phyloP scores from a whole-genome alignment of 2,888 invertebrate genomes.

The Oithona nana region DNA sequence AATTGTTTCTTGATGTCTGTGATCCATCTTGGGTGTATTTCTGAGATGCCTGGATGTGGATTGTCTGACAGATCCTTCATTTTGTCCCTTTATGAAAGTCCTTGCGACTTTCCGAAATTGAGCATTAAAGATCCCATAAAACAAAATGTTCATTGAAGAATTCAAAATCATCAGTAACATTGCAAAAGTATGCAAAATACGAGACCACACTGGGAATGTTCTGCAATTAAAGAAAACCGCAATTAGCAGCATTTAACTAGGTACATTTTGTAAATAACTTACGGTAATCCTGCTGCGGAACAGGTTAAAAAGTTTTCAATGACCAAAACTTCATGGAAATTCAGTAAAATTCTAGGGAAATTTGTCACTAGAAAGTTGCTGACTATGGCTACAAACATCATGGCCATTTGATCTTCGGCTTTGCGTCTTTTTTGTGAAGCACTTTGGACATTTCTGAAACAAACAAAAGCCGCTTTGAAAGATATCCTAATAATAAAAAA shows the following conservation, averaged over 20 bases:
- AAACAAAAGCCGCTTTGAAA: too few relatives aligned
- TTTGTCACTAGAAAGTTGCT: slow-evolving; percentile 6
- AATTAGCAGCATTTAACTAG: not conserved
- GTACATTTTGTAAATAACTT: not conserved
- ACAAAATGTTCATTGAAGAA: not conserved
- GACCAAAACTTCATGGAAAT: slow-evolving; percentile 14
- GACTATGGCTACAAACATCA: slow-evolving; percentile 13
- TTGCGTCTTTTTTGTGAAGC: too few relatives aligned
- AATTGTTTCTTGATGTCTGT: too few relatives aligned
- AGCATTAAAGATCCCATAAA: not conserved
- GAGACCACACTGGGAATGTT: slow-evolving; percentile 1
- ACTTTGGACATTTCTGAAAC: too few relatives aligned
- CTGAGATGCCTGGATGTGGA: too few relatives aligned
- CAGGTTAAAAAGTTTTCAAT: slow-evolving; percentile 11
- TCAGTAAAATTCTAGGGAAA: slow-evolving; percentile 9
- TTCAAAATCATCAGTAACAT: not conserved
- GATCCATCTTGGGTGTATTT: too few relatives aligned
- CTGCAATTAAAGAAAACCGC: not conserved
- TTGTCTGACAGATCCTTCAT: too few relatives aligned
- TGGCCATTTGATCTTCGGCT: slow-evolving; percentile 9
- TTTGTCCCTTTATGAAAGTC: not conserved
- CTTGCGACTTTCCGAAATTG: slow-evolving; percentile 1
- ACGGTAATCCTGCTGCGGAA: not conserved
- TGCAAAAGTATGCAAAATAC: not conserved
- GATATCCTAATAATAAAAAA: too few relatives aligned